A percentile compares a stretch with the other conserved stretches of the same genome.
These are phyloP conservation scores for Amiota minor DNA, from an alignment of 2,888 invertebrate species.

Conservation along the genomic window DNA sequence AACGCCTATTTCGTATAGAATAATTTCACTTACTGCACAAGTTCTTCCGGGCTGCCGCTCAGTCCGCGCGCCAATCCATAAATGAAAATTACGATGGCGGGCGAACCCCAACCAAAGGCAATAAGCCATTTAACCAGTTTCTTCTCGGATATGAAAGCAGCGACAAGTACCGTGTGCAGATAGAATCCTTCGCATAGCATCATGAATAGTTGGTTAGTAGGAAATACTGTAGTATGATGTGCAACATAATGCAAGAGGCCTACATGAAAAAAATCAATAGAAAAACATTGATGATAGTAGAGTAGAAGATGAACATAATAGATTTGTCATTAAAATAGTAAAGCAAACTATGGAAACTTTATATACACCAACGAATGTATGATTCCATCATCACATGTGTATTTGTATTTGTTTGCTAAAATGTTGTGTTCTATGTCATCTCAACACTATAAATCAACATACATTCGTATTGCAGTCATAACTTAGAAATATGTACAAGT, in stretches of 20 bases:
- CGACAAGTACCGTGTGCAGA: slow-evolving; percentile 92
- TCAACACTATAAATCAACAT: background rate
- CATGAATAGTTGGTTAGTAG: slow-evolving; percentile 94
- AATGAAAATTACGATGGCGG: slow-evolving; percentile 79
- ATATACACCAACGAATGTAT: background rate
- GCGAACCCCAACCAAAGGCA: slow-evolving; percentile 88
- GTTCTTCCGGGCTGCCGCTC: slow-evolving; percentile 74
- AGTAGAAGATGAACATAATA: background rate
- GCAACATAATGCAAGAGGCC: slow-evolving; percentile 86
- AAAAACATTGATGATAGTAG: background rate
- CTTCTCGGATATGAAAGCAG: slow-evolving; percentile 92
- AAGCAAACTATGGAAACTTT: background rate
- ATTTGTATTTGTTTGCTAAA: background rate
- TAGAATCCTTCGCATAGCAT: slow-evolving; percentile 97
- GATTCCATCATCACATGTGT: background rate
- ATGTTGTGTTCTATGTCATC: too few relatives aligned
- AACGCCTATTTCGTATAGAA: slow-evolving; percentile 19
- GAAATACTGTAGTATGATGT: slow-evolving; percentile 89
- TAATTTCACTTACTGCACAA: slow-evolving; percentile 76
- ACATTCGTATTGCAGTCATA: slow-evolving; percentile 9
- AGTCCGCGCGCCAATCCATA: slow-evolving; percentile 80
- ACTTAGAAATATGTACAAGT: slow-evolving; percentile 12
- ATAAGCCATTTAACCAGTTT: slow-evolving; percentile 88
- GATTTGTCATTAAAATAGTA: background rate
- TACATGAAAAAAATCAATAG: slow-evolving; percentile 70